Conservation (phyloP, 2,797 vertebrate genomes). For the Takifugu rubripes region DNA sequence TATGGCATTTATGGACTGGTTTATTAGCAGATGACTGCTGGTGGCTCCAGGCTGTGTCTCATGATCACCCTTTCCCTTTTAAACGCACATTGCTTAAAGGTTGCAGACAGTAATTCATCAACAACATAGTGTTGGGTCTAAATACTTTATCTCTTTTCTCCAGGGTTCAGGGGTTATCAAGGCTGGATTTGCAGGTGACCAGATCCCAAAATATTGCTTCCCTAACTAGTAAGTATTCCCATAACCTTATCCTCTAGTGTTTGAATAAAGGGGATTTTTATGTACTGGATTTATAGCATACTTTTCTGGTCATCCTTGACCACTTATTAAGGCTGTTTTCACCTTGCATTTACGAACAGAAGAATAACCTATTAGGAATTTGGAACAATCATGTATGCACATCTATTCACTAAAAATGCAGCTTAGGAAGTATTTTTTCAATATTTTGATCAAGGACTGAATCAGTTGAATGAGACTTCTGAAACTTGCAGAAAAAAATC, state of each 20-base stretch:
- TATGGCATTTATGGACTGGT: neutral
- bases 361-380: too few relatives aligned
- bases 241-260: neutral
- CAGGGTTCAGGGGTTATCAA: conserved; percentile 89
- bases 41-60: conserved; percentile 58
- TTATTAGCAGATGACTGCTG: conserved; percentile 19
- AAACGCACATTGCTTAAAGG: conserved; percentile 5
- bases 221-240: conserved; percentile 85
- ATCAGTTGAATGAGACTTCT: too few relatives aligned
- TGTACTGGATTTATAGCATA: neutral
- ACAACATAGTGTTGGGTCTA: neutral
- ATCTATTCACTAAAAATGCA: too few relatives aligned
- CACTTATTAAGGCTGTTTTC: too few relatives aligned
- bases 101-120: neutral
- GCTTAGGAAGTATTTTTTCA: too few relatives aligned
- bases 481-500: too few relatives aligned
- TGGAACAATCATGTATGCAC: too few relatives aligned
- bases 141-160: conserved; percentile 10
- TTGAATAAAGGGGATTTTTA: neutral
- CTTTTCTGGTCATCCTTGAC: too few relatives aligned
- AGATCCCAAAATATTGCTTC: conserved; percentile 92
- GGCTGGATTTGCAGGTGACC: conserved; percentile 90
- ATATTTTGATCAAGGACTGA: too few relatives aligned
- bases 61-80: conserved; percentile 50
- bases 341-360: too few relatives aligned